A percentile compares a stretch with the other conserved stretches of the same genome.
Conservation (phyloP, 2,113 vertebrate genomes). For the Elaphurus davidianus region DNA sequence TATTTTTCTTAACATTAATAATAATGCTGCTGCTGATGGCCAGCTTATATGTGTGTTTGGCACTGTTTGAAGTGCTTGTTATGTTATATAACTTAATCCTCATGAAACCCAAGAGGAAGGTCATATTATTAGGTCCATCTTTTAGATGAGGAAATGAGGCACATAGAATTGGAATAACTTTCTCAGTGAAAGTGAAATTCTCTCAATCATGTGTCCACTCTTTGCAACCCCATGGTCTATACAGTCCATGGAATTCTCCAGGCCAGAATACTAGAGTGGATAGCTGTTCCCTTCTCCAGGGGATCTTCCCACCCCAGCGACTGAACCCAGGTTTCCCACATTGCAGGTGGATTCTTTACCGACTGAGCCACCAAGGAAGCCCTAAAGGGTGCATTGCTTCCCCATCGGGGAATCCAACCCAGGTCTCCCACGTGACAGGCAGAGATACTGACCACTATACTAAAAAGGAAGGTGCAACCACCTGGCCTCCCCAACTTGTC, state of each 20-base stretch:
- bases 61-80: not conserved
- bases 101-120: not conserved
- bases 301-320: no score
- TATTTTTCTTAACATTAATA: not conserved
- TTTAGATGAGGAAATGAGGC: not conserved
- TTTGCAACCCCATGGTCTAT: not conserved
- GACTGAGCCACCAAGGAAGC: no score
- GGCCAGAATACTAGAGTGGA: no score
- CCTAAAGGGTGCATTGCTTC: no score
- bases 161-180: not conserved
- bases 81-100: not conserved
- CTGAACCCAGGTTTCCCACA: no score
- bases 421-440: not conserved
- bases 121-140: not conserved
- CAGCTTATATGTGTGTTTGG: not conserved
- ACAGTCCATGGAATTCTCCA: no score
- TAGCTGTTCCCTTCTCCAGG: no score
- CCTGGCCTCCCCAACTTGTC: not conserved
- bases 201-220: not conserved
- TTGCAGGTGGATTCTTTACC: no score
- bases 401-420: not conserved
- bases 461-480: not conserved
- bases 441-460: not conserved
- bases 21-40: not conserved
- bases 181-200: not conserved